phyloP scores from a whole-genome alignment of 2,888 invertebrate species.

The Synergus umbraculus region DNA sequence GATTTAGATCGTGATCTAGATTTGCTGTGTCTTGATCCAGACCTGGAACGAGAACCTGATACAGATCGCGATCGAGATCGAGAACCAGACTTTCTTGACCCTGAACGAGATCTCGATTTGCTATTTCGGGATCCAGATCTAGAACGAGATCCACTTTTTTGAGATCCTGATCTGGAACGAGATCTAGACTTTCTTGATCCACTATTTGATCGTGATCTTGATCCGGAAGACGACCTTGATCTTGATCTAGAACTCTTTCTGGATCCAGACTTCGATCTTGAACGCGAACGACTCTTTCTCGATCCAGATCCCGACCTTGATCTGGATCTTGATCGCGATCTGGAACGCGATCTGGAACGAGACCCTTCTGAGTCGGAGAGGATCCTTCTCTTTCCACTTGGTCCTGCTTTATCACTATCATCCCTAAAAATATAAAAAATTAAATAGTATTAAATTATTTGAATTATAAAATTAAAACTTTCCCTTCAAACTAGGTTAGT shows the following conservation, averaged over 20 bases:
- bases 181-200: constrained; percentile 76
- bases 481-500: neutral
- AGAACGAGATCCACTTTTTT: constrained; percentile 62
- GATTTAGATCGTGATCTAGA: constrained; percentile 75
- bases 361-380: constrained; percentile 82
- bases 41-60: constrained; percentile 64
- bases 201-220: constrained; percentile 73
- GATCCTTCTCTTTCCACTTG: constrained; percentile 80
- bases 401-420: constrained; percentile 77
- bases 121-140: constrained; percentile 69
- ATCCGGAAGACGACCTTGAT: constrained; percentile 64
- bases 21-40: constrained; percentile 68
- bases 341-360: constrained; percentile 62
- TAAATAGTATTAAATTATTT: neutral
- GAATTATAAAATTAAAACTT: neutral
- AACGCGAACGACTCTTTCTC: constrained; percentile 68
- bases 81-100: constrained; percentile 56
- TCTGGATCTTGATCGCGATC: constrained; percentile 61
- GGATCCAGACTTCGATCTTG: constrained; percentile 74
- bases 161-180: constrained; percentile 74
- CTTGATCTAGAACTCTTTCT: constrained; percentile 74
- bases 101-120: constrained; percentile 73
- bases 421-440: constrained; percentile 68
- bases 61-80: constrained; percentile 67
- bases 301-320: constrained; percentile 68